Conservation (phyloP, 2,888 invertebrate species). For the Apamea monoglypha region DNA sequence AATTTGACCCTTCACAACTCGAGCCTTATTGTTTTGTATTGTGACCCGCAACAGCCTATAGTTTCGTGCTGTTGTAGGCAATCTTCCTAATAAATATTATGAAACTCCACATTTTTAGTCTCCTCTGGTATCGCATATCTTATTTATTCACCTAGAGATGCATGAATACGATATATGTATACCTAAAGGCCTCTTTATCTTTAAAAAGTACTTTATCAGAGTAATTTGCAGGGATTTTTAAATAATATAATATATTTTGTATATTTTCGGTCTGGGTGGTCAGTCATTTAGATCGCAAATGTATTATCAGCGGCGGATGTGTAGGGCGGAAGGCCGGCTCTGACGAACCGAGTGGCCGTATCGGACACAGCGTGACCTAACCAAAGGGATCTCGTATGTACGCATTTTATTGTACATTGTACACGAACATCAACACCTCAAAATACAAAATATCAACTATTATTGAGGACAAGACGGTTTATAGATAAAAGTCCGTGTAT, state of each 20-base stretch:
- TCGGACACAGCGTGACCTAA: slow-evolving; percentile 60
- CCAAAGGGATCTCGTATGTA: slow-evolving; percentile 52
- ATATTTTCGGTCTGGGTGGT: slow-evolving; percentile 59
- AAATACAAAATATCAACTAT: neutral
- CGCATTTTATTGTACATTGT: slow-evolving; percentile 29
- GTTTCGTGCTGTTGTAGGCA: neutral
- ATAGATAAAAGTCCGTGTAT: neutral
- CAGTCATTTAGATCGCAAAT: slow-evolving; percentile 75
- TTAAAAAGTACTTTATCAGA: neutral
- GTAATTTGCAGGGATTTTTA: slow-evolving; percentile 21
- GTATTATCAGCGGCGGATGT: slow-evolving; percentile 86
- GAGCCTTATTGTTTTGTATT: slow-evolving; percentile 41
- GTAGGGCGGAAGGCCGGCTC: slow-evolving; percentile 81
- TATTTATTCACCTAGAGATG: neutral
- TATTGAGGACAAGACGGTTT: slow-evolving; percentile 7
- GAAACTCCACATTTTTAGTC: slow-evolving; percentile 2
- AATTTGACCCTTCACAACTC: slow-evolving; percentile 55
- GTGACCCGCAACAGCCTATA: slow-evolving; percentile 2
- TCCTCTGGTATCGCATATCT: neutral
- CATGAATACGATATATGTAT: neutral
- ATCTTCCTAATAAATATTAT: neutral
- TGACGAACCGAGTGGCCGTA: slow-evolving; percentile 64
- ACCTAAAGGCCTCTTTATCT: neutral
- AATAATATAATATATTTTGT: slow-evolving; percentile 24
- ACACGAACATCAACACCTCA: neutral